phyloP scores from a whole-genome alignment of 2,888 invertebrate species.

The Eilema griseolum region DNA sequence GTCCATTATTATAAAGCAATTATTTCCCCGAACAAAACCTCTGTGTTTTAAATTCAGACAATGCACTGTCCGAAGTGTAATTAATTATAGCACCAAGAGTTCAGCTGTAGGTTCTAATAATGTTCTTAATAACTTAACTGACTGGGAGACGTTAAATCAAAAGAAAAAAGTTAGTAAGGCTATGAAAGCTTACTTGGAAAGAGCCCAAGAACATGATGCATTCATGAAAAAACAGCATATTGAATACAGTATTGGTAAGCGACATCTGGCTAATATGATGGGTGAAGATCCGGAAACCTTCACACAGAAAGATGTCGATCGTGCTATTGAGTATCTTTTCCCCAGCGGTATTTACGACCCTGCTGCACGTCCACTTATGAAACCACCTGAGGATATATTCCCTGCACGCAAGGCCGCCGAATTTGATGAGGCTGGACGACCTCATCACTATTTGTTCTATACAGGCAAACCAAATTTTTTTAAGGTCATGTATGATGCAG shows the following conservation, averaged over 20 bases:
- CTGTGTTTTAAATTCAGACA: conserved; percentile 53
- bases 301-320: conserved; percentile 94
- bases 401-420: conserved; percentile 94
- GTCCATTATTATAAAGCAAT: conserved; percentile 64
- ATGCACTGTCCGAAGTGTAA: conserved; percentile 51
- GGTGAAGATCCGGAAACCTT: conserved; percentile 96
- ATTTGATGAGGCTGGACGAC: conserved; percentile 96
- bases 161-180: conserved; percentile 93
- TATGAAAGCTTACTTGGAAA: conserved; percentile 95
- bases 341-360: conserved; percentile 97
- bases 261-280: conserved; percentile 99
- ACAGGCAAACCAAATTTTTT: conserved; percentile 96
- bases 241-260: conserved; percentile 96
- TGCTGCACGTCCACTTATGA: conserved; percentile 95
- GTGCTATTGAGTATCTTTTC: conserved; percentile 97
- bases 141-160: conserved; percentile 79
- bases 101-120: conserved; percentile 51
- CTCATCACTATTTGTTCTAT: conserved; percentile 96
- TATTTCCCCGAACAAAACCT: conserved; percentile 59
- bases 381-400: conserved; percentile 95
- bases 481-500: conserved; percentile 92
- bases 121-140: conserved; percentile 67
- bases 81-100: conserved; percentile 61
- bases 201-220: conserved; percentile 92
- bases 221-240: conserved; percentile 93